These are phyloP conservation scores for Penaeus chinensis DNA, from an alignment of 1,140 invertebrate genomes.

Conservation along the genomic window DNA sequence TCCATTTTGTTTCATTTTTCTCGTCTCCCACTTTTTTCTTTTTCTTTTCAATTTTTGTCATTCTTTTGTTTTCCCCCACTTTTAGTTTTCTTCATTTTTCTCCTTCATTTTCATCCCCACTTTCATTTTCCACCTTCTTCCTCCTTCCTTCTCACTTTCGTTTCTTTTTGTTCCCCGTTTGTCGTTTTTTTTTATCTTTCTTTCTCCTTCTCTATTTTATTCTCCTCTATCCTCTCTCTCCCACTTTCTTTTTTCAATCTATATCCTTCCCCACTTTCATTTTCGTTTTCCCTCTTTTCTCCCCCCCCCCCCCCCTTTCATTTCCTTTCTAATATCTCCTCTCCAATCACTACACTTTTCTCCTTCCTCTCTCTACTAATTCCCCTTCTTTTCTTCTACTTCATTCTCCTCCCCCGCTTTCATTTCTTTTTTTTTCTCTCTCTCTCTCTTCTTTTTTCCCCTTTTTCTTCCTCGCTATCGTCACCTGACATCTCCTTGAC, in stretches of 20 bases:
- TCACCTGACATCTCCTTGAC: no score
- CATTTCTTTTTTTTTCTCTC: neutral
- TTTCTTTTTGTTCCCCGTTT: no score
- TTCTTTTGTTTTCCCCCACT: neutral
- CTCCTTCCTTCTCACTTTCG: no score
- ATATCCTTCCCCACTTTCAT: neutral
- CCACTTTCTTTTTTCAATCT: neutral
- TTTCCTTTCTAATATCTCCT: neutral
- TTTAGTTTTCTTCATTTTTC: neutral
- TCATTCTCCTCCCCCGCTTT: neutral
- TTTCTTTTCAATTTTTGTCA: no score
- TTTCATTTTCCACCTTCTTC: neutral
- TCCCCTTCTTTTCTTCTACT: neutral
- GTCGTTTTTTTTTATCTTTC: no score
- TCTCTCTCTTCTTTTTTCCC: neutral
- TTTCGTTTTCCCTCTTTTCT: neutral
- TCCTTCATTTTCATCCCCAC: neutral
- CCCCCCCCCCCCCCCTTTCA: neutral
- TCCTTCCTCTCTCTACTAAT: neutral
- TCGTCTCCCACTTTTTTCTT: no score
- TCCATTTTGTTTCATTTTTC: no score
- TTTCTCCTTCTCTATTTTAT: no score
- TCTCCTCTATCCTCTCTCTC: neutral
- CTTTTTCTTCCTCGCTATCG: no score
- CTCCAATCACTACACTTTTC: neutral